Base-by-base conservation (phyloP, 2,888 invertebrate species). In the Leucoptera coffeella region DNA sequence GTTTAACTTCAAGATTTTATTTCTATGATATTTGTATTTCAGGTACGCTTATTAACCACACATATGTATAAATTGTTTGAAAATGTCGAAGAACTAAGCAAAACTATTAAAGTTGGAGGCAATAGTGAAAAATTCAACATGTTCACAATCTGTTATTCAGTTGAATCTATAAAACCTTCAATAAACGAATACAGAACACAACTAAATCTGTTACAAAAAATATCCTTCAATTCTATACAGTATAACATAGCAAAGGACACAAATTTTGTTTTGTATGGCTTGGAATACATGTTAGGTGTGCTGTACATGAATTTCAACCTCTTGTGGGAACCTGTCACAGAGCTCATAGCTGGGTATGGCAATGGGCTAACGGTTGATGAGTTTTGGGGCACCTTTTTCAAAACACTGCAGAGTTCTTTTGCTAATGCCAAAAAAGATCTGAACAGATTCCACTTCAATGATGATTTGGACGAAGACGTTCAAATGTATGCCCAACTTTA, bases 281-380 rank as follows among this genome's bases (percentile, higher is more conserved):
- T 96, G 12, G 74, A 82, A 32, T 91, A 86, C 42, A 73, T 94
- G 41, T 71, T 94, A 15, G 92, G 94, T 2, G 75, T 80, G 31
- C 61, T 94, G 25, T 88, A 86, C 50, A 73, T 86, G 12, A 94
- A 94, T 50, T 94, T 96, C 43, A 85, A 87, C 38, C 62, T 91
- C 9, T 50, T 96, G 0, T 95, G 95, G 95, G 83, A 86, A 33
- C 90, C 93, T 1, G 72, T 86, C 0, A 67, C 75, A 10, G 78
- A 85, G 42, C 71, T 92, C 21, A 78, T 95, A 24, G 75, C 80
- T 2, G 75, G 82, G 1, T 86, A 85, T 46, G 86, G 88, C 0
- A 73, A 72, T 40, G 73, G 76, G 1, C 50, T 83, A 41, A 45
- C 64, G 1, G 42, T 57, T 2, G 57, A 75, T n/a, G 61, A 74